Percentiles rank a stretch among this genome's conserved stretches.
phyloP scores from a whole-genome alignment of 2,113 vertebrate species.

The Scolopax mira region DNA sequence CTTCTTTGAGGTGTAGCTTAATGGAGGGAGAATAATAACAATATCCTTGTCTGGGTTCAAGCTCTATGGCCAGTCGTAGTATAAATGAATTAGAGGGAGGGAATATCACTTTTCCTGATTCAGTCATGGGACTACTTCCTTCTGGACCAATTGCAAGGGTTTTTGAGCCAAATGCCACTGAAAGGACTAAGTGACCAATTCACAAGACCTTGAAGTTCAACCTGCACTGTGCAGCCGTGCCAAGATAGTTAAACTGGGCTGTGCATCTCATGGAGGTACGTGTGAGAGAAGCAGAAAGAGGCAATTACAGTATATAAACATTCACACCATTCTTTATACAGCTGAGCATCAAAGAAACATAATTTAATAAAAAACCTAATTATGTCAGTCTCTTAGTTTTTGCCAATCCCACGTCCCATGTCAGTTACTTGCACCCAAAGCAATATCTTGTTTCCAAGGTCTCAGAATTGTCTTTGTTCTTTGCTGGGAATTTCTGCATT shows the following conservation, averaged over 20 bases:
- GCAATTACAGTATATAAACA: neutral
- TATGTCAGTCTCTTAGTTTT: constrained; percentile 34
- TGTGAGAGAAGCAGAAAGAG: neutral
- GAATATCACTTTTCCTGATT: neutral
- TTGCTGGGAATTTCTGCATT: constrained; percentile 26
- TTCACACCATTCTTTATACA: neutral
- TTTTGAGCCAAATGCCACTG: neutral
- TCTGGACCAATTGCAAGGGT: neutral
- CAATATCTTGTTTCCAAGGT: constrained; percentile 58
- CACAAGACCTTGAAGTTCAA: neutral
- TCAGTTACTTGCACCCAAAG: constrained; percentile 45
- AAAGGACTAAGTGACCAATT: neutral
- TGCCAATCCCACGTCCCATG: neutral
- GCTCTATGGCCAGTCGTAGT: neutral
- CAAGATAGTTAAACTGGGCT: neutral
- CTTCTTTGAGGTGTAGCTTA: neutral
- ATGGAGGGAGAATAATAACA: neutral
- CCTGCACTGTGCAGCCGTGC: fast-evolving
- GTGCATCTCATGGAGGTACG: neutral
- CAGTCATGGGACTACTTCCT: fast-evolving
- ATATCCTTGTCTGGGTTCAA: neutral
- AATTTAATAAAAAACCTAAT: constrained; percentile 54
- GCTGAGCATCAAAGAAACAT: neutral
- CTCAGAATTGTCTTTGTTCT: constrained; percentile 22
- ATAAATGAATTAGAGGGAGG: neutral